These are phyloP conservation scores for Oreocharis arfaki DNA, from an alignment of 2,113 vertebrate genomes.

Conservation along the genomic window DNA sequence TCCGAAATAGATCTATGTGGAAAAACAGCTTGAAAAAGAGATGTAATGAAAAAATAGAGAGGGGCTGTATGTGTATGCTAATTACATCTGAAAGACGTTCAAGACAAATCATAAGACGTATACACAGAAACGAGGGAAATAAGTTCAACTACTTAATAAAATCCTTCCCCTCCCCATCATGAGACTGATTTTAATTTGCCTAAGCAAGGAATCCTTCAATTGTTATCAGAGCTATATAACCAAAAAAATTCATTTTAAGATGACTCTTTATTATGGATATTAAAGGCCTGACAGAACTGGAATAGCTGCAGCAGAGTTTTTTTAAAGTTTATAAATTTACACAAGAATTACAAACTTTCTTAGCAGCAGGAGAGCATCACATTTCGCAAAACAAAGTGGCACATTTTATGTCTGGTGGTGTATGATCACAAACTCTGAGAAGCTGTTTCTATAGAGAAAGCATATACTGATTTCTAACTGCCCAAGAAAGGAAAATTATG, in stretches of 20 bases:
- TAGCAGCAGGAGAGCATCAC: background rate
- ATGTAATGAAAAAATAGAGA: background rate
- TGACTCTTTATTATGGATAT: background rate
- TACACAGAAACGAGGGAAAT: background rate
- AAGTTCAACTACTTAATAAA: background rate
- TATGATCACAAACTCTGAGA: background rate
- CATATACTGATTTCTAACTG: background rate
- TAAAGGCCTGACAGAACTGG: background rate
- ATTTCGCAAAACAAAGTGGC: background rate
- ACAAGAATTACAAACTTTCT: background rate
- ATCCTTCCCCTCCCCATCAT: background rate
- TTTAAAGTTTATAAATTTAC: background rate
- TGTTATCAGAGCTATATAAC: background rate
- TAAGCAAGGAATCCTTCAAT: background rate
- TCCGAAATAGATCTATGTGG: accelerated
- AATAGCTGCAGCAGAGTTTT: background rate
- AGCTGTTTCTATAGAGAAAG: background rate
- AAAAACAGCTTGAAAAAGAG: background rate
- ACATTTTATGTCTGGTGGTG: background rate
- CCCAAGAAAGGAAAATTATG: background rate
- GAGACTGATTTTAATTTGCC: background rate
- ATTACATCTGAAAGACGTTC: background rate
- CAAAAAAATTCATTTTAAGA: background rate
- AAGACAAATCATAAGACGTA: background rate
- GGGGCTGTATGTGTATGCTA: accelerated